Conservation (phyloP, 2,797 vertebrate genomes). For the Phrynocephalus forsythii region DNA sequence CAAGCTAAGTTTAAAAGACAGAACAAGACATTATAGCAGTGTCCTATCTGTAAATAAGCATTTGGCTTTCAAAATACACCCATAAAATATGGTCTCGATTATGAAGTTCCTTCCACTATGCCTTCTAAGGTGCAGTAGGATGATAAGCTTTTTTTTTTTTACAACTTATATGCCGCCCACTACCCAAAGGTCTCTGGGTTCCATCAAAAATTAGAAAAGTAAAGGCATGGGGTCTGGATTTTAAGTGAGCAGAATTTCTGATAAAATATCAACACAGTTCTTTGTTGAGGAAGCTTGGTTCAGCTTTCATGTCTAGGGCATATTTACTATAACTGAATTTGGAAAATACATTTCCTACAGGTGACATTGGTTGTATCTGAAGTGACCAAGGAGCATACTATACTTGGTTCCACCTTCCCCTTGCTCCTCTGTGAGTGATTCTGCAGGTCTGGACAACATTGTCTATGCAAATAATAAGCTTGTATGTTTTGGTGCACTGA, state of each 20-base stretch:
- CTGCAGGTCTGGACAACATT: neutral
- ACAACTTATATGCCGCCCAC: no score
- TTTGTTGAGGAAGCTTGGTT: neutral
- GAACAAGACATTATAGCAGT: neutral
- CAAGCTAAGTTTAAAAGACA: neutral
- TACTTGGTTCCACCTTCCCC: neutral
- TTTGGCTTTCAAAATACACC: neutral
- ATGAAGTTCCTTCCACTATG: neutral
- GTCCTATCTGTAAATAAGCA: constrained; percentile 24
- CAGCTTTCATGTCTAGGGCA: neutral
- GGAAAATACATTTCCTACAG: neutral
- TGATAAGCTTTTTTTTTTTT: constrained; percentile 38
- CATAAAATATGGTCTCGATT: constrained; percentile 10
- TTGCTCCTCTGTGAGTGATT: neutral
- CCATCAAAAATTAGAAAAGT: neutral
- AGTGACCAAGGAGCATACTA: neutral
- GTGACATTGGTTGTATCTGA: neutral
- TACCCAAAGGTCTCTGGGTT: neutral
- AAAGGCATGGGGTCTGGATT: neutral
- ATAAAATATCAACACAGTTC: neutral
- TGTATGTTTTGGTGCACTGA: neutral
- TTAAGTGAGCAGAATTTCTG: neutral
- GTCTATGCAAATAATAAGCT: neutral
- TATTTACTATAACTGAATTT: neutral
- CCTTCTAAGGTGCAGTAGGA: constrained; percentile 5